Evolutionary conservation across 2,888 invertebrate species (phyloP).

Genomic region (Drosophila yooni): DNA sequence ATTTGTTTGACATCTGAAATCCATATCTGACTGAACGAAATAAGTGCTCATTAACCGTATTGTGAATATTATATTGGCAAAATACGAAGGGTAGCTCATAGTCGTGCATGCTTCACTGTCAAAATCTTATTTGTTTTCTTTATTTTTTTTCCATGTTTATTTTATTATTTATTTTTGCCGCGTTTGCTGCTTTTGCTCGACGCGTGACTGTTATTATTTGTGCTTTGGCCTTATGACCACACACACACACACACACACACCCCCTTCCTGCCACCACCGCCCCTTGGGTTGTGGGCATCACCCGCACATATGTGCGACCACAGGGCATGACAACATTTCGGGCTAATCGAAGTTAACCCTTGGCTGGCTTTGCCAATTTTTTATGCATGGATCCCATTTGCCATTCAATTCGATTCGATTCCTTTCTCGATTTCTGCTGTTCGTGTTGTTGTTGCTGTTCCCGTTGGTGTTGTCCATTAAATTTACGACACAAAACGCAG

Average conservation of each 20-base stretch:
- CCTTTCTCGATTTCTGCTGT: slow-evolving; percentile 68
- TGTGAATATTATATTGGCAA: not conserved
- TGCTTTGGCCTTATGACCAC: slow-evolving; percentile 76
- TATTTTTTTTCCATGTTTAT: slow-evolving; percentile 54
- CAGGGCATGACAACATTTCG: slow-evolving; percentile 80
- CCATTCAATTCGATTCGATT: slow-evolving; percentile 78
- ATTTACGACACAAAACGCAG: slow-evolving; percentile 80
- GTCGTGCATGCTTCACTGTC: not conserved
- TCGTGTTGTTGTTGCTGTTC: slow-evolving; percentile 26
- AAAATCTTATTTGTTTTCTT: slow-evolving; percentile 31
- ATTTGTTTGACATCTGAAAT: not conserved
- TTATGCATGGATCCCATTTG: slow-evolving; percentile 78
- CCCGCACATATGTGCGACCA: slow-evolving; percentile 79
- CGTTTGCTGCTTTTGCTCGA: slow-evolving; percentile 65
- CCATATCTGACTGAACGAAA: not conserved
- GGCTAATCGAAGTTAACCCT: slow-evolving; percentile 81
- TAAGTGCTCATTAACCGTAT: not conserved
- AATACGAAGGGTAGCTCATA: not conserved
- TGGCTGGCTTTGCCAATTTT: slow-evolving; percentile 78
- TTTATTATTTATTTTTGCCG: slow-evolving; percentile 75
- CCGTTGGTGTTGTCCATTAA: slow-evolving; percentile 70
- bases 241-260: slow-evolving; percentile 35
- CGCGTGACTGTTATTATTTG: slow-evolving; percentile 80
- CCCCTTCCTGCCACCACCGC: not conserved
- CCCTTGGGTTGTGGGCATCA: slow-evolving; percentile 3